A percentile compares a stretch with the other conserved stretches of the same genome.
Conservation (phyloP, 2,113 vertebrate genomes). For the Cariama cristata region DNA sequence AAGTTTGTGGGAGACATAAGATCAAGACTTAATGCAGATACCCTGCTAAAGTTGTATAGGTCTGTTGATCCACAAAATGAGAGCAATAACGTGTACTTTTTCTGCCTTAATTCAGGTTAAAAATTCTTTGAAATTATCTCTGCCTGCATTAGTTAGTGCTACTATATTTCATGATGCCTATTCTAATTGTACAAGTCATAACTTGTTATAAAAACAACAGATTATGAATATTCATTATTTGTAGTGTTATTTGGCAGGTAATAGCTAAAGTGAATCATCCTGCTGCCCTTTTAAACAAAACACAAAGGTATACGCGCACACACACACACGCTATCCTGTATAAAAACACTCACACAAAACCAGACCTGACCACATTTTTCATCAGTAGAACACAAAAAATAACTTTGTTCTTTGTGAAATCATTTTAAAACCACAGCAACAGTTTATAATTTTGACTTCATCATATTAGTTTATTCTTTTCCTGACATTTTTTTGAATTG, state of each 20-base stretch:
- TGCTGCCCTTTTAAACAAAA: neutral
- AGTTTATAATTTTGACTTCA: neutral
- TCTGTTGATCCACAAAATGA: neutral
- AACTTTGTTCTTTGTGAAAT: neutral
- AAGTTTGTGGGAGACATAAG: neutral
- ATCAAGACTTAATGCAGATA: neutral
- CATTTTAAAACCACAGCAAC: neutral
- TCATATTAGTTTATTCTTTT: neutral
- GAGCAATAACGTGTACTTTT: neutral
- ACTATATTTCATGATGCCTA: neutral
- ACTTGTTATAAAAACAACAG: neutral
- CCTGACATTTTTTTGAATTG: neutral
- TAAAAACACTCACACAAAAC: neutral
- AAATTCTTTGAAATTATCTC: neutral
- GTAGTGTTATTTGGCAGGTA: neutral
- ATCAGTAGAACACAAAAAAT: neutral
- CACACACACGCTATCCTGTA: too few relatives aligned
- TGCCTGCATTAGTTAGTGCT: neutral
- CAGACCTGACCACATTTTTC: neutral
- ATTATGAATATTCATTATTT: neutral
- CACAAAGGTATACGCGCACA: neutral
- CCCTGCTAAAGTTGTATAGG: neutral
- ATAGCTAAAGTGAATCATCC: neutral
- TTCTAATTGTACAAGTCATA: neutral
- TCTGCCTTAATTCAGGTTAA: neutral